Evolutionary conservation across 2,113 vertebrate genomes (phyloP), one percentile per base, ranked within the genome.

Genomic region (Tychaedon coryphoeus): DNA sequence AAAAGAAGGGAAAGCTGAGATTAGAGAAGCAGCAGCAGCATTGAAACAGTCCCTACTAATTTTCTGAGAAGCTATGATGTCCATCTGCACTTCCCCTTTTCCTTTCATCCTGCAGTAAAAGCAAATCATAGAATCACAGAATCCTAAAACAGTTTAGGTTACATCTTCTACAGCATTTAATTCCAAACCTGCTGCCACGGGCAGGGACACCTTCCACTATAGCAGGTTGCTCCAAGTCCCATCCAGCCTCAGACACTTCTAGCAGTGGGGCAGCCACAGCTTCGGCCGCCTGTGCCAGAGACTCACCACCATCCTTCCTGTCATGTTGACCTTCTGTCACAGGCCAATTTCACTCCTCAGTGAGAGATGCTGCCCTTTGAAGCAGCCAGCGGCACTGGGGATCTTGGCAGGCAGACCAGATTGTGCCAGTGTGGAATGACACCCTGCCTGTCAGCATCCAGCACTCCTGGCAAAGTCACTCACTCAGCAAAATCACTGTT

Each of bases 401-500:
- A 43, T 28, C 45, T 38, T 22, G 12, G n/a, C 53, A 31, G 29
- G 23, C 33, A 77, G 47, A 29, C 24, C 51, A 66, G 56, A 29
- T 2, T 10, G 38, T 19, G 38, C 6, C 75, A 64, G 13, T 0
- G 9, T 1, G 2, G 31, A 29, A 38, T 5, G n/a, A 15, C 26
- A n/a, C 13, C 31, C 29, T 6, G 25, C 28, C 8, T 53, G 61
- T 4, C 34, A 43, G 10, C 38, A 34, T 5, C 9, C 23, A 48
- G 14, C 31, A 19, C n/a, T 42, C 25, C 24, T 17, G 16, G 33
- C 10, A 48, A 51, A 57, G 50, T 13, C 48, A n/a, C 12, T 14
- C 48, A 29, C 26, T 48, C 17, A 1, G 16, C 24, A 62, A 47
- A 90, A 31, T 7, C 56, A 7, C 84, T 11, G 2, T 7, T 6